Conservation (phyloP, 2,113 vertebrate species). For the Dipodomys ordii region DNA sequence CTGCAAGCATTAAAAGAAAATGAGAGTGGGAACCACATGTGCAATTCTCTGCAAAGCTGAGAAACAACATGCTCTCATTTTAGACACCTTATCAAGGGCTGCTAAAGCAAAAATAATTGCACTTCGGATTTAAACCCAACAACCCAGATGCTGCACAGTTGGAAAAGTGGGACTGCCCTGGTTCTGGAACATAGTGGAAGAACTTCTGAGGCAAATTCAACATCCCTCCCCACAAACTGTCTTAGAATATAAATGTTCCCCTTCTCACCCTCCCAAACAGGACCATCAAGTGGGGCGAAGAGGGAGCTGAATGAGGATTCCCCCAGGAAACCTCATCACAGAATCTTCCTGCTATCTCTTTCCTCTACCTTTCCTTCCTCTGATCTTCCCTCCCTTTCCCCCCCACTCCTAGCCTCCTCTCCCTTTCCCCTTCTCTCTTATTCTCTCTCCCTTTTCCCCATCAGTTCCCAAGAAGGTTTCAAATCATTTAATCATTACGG, state of each 20-base stretch:
- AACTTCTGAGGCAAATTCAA: slow-evolving; percentile 29
- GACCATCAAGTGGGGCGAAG: not conserved
- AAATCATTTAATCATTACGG: not conserved
- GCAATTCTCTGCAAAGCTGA: slow-evolving; percentile 64
- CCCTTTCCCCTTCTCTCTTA: too few relatives aligned
- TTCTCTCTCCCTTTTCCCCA: too few relatives aligned
- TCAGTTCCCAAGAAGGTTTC: too few relatives aligned
- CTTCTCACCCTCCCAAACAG: not conserved
- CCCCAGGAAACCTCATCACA: not conserved
- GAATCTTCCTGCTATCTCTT: not conserved
- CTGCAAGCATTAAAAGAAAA: slow-evolving; percentile 72
- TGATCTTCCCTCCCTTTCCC: not conserved
- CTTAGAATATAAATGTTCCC: not conserved
- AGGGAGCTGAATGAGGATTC: not conserved
- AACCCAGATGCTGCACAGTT: slow-evolving; percentile 64
- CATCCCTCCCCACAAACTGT: not conserved
- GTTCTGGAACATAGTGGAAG: not conserved
- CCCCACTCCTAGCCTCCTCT: not conserved
- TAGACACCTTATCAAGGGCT: slow-evolving; percentile 67
- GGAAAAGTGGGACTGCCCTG: slow-evolving; percentile 50
- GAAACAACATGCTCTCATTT: slow-evolving; percentile 70
- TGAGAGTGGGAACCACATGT: slow-evolving; percentile 59
- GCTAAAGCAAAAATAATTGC: slow-evolving; percentile 74
- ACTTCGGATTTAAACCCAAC: slow-evolving; percentile 54
- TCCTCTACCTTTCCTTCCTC: not conserved